A percentile compares a stretch with the other conserved stretches of the same genome.
phyloP scores from a whole-genome alignment of 2,888 invertebrate species.

The Drosophila neonasuta region DNA sequence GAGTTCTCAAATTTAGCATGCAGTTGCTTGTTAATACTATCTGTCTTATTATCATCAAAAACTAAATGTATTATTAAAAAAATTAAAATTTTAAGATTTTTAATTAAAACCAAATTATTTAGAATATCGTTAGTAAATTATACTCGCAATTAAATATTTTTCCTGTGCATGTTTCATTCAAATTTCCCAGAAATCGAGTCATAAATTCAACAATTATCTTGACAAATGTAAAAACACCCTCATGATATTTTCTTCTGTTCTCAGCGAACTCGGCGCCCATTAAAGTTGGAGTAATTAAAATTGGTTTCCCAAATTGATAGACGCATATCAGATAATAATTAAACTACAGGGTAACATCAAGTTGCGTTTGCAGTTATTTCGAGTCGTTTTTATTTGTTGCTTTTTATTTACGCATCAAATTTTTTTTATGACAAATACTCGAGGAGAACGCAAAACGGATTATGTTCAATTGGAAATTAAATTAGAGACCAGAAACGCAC shows the following conservation, averaged over 20 bases:
- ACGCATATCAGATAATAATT: background rate
- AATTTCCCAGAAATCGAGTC: background rate
- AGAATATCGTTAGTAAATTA: too few relatives aligned
- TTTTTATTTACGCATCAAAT: slow-evolving; percentile 72
- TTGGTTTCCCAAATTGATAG: background rate
- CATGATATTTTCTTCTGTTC: background rate
- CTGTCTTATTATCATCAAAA: too few relatives aligned
- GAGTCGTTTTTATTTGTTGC: slow-evolving; percentile 16
- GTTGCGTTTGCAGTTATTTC: slow-evolving; percentile 4
- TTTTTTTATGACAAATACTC: slow-evolving; percentile 67
- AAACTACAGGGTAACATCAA: slow-evolving; percentile 3
- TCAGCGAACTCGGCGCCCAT: background rate
- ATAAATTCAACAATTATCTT: background rate
- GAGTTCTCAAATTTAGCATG: too few relatives aligned
- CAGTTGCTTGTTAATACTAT: too few relatives aligned
- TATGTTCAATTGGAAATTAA: slow-evolving; percentile 76
- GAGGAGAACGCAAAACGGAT: slow-evolving; percentile 59
- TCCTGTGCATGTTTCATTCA: background rate
- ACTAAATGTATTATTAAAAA: too few relatives aligned
- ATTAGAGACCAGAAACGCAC: slow-evolving; percentile 58
- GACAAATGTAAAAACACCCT: background rate
- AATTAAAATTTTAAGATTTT: too few relatives aligned
- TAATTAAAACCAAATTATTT: too few relatives aligned
- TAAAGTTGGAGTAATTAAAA: background rate
- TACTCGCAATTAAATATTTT: background rate